These are phyloP conservation scores for Ceyx margarethae DNA, from an alignment of 2,113 vertebrate species.

Conservation along the genomic window DNA sequence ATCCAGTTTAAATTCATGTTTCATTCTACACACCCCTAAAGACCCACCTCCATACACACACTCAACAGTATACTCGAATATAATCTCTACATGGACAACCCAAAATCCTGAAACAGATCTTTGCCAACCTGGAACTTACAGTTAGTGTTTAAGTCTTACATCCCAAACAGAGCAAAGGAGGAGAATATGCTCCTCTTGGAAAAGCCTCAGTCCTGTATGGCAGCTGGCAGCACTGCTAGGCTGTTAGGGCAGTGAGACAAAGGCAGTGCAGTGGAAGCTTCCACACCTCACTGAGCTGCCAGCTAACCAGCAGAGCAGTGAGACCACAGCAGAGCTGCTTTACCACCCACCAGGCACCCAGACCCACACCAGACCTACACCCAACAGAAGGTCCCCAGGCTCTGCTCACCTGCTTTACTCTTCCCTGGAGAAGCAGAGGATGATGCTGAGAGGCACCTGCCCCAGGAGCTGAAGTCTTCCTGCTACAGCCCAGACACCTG, in stretches of 20 bases:
- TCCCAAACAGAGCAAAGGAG: neutral
- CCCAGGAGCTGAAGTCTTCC: neutral
- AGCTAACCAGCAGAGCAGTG: neutral
- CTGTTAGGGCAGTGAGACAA: neutral
- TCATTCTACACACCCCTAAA: neutral
- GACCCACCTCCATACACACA: neutral
- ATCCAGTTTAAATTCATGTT: neutral
- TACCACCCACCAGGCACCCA: neutral
- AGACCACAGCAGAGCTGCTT: neutral
- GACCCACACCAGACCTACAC: neutral
- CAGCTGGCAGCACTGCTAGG: neutral
- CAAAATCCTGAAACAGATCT: neutral
- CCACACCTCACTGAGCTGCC: neutral
- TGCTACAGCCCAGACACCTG: neutral
- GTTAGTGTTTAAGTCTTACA: neutral
- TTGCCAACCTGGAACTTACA: neutral
- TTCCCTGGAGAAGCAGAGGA: neutral
- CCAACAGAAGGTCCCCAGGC: neutral
- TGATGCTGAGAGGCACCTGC: neutral
- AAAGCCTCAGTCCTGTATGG: neutral
- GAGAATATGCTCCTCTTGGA: neutral
- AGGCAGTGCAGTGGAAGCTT: accelerated
- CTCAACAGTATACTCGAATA: neutral
- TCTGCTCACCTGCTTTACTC: neutral
- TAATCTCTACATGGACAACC: neutral